Conservation (phyloP, 2,888 invertebrate genomes). For the Drosophila prolongata region DNA sequence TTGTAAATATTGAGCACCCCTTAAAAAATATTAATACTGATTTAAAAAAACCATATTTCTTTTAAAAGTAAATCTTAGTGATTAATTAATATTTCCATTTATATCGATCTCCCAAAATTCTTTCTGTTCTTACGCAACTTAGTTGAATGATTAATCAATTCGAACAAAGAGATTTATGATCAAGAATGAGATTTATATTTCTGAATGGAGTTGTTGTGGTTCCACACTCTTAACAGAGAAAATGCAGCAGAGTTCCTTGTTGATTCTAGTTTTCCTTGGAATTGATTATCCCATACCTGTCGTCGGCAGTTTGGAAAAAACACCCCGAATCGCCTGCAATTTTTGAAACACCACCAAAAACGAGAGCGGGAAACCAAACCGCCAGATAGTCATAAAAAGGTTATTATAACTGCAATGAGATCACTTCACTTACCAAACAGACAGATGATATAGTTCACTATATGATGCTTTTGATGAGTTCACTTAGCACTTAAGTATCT, state of each 20-base stretch:
- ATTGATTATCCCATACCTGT: constrained; percentile 76
- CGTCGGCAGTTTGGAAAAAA: constrained; percentile 52
- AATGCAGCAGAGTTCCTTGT: constrained; percentile 23
- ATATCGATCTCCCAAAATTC: constrained; percentile 2
- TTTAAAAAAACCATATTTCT: neutral
- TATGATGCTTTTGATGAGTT: constrained; percentile 11
- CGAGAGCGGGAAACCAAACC: constrained; percentile 35
- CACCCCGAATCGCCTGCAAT: constrained; percentile 67
- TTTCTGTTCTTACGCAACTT: constrained; percentile 22
- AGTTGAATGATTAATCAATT: constrained; percentile 14
- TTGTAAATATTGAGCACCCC: neutral
- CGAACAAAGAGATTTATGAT: constrained; percentile 10
- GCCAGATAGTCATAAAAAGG: constrained; percentile 26
- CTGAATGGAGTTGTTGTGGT: neutral
- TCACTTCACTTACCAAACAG: constrained; percentile 37
- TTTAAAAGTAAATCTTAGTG: neutral
- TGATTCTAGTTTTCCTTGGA: constrained; percentile 45
- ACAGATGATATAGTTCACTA: constrained; percentile 11
- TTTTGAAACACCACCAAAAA: constrained; percentile 60
- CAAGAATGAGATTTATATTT: neutral
- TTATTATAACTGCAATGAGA: constrained; percentile 18
- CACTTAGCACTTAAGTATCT: constrained; percentile 22
- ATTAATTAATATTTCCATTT: neutral
- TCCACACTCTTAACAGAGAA: neutral
- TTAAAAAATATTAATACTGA: neutral